Evolutionary conservation across 2,888 invertebrate genomes (phyloP).

Genomic region (Theristus sp.): DNA sequence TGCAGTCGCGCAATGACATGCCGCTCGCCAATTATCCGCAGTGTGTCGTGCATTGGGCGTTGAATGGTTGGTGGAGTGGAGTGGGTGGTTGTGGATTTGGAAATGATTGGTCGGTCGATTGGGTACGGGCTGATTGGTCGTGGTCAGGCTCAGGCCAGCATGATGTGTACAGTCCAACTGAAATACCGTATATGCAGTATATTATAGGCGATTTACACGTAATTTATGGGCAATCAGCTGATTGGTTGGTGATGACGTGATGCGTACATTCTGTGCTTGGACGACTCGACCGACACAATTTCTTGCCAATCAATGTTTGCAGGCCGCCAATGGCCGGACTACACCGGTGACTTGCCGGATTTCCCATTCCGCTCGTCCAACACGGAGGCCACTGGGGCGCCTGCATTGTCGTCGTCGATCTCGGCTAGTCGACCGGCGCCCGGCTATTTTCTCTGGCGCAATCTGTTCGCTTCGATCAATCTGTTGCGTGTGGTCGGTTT

Average conservation of each 20-base stretch:
- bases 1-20: constrained; percentile 11
- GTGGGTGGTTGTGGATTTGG: background rate
- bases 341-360: constrained; percentile 63
- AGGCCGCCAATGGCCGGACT: constrained; percentile 44
- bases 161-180: too few species aligned
- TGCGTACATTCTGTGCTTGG: too few species aligned
- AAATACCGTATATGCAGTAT: too few species aligned
- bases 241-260: too few species aligned
- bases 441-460: constrained; percentile 72
- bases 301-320: too few species aligned
- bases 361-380: background rate
- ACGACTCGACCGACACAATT: too few species aligned
- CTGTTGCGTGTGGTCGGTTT: constrained; percentile 72
- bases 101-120: too few species aligned
- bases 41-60: constrained; percentile 18
- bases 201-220: too few species aligned
- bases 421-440: background rate
- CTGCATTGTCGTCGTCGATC: background rate
- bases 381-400: background rate
- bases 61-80: constrained; percentile 13
- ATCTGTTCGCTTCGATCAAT: constrained; percentile 93
- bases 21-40: constrained; percentile 28
- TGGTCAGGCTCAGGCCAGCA: too few species aligned
- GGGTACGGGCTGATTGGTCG: too few species aligned
- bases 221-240: too few species aligned